A percentile compares a stretch with the other conserved stretches of the same genome.
Conservation (phyloP, 1,140 invertebrate genomes). For the Pseudomyrmex gracilis region DNA sequence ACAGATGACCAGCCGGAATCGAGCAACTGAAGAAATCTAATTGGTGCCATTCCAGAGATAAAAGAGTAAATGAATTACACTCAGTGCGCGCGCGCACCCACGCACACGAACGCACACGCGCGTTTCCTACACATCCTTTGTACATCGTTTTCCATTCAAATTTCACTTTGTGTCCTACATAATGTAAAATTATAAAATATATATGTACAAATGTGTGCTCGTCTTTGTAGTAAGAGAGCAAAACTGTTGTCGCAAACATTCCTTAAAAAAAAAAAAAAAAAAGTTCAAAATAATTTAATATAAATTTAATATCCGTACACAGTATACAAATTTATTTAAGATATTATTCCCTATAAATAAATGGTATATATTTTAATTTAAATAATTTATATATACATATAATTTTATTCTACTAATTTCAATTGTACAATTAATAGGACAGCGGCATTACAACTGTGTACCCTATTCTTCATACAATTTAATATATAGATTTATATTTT, state of each 20-base stretch:
- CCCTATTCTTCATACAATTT: conserved; percentile 37
- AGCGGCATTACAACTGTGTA: conserved; percentile 5
- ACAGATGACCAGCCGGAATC: conserved; percentile 80
- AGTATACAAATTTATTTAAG: background rate
- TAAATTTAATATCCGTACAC: conserved; percentile 2
- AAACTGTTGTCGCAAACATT: conserved; percentile 4
- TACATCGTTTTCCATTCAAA: background rate
- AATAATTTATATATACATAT: conserved; percentile 16
- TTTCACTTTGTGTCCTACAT: conserved; percentile 28
- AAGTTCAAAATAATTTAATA: background rate
- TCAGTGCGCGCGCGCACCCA: background rate
- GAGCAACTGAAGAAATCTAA: conserved; percentile 71
- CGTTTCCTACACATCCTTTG: too few species aligned
- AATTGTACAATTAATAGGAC: conserved; percentile 42
- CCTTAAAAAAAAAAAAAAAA: conserved; percentile 13
- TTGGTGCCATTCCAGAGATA: background rate
- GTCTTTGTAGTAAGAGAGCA: conserved; percentile 30
- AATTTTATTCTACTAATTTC: conserved; percentile 28
- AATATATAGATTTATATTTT: conserved; percentile 56
- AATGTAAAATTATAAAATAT: conserved; percentile 30
- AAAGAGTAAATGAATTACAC: conserved; percentile 20
- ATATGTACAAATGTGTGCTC: conserved; percentile 46
- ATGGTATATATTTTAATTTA: conserved; percentile 54
- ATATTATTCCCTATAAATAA: background rate
- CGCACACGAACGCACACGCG: background rate